Percentiles rank a stretch among this genome's conserved stretches.
These are phyloP conservation scores for Parnassius smintheus DNA, from an alignment of 2,888 invertebrate species.

Conservation along the genomic window DNA sequence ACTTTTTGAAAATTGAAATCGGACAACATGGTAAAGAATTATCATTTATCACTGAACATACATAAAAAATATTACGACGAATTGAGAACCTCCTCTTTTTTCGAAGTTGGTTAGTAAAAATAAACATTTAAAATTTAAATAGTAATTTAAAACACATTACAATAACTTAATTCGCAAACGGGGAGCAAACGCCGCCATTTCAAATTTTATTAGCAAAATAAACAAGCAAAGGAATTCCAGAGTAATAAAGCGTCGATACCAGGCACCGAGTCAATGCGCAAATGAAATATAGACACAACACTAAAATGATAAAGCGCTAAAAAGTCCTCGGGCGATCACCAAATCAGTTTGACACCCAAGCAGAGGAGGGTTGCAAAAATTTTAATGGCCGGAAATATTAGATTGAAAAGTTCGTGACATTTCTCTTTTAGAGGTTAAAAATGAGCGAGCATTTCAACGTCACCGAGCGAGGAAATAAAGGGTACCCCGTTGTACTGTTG, in stretches of 20 bases:
- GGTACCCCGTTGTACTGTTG: no score
- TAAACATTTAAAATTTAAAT: no score
- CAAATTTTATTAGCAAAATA: slow-evolving; percentile 8
- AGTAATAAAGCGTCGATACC: slow-evolving; percentile 11
- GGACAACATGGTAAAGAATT: no score
- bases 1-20: no score
- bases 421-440: slow-evolving; percentile 29
- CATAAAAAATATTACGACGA: no score
- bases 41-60: no score
- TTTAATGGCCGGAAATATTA: slow-evolving; percentile 34
- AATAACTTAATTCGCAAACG: no score
- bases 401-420: slow-evolving; percentile 33
- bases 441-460: slow-evolving; percentile 22
- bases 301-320: slow-evolving; percentile 27
- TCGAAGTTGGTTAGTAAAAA: no score
- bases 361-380: slow-evolving; percentile 25
- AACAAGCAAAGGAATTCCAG: background rate
- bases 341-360: slow-evolving; percentile 20
- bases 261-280: slow-evolving; percentile 9
- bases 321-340: slow-evolving; percentile 25
- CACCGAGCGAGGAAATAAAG: slow-evolving; percentile 5
- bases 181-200: background rate
- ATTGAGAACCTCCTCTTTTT: no score
- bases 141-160: no score
- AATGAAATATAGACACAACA: slow-evolving; percentile 23